Evolutionary conservation across 2,113 vertebrate species (phyloP), one percentile per base, ranked within the genome.

Genomic region (Passer domesticus): DNA sequence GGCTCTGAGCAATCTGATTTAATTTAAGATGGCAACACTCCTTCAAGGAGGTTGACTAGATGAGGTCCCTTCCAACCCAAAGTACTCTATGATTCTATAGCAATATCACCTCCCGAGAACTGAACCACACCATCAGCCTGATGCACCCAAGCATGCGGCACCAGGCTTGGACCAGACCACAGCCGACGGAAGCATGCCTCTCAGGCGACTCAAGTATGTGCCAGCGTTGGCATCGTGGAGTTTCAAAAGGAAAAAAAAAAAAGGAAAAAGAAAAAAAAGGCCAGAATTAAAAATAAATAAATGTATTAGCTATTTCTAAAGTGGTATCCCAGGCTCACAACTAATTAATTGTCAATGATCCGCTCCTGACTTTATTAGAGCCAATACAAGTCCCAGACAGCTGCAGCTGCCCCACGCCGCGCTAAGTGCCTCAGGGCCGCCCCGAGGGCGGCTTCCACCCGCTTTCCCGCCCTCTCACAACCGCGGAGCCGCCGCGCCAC

Each of bases 71-170:
- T 62, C 21, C 35, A 77, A 69, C 5, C 8, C 43, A 14, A 83
- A 70, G 4, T 43, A 28, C 31, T 27, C 27, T 49, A 15, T 7
- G 10, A 55, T 33, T 63, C 25, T 16, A 17, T 0, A 43, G 27
- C 35, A 19, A 16, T 1, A 25, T 24, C 30, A 39, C 35, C 33
- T 31, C 46, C 31, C 35, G 9, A n/a, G 31, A 27, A 15, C 0
- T 1, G 22, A 63, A 1, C 8, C 33, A 18, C 11, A 19, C 28
- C 10, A 30, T 13, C 22, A n/a, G 20, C 21, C 43, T 27, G 30
- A 43, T 2, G 27, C 16, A 59, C 12, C 50, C 64, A 46, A 37
- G 31, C 17, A 2, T 1, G 25, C 0, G 0, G 33, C 8, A 10
- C 25, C 10, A 3, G 24, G 7, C 49, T 33, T 6, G 49, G 66